Base-by-base conservation (phyloP, 2,113 vertebrate genomes). In the Amphiprion ocellaris region DNA sequence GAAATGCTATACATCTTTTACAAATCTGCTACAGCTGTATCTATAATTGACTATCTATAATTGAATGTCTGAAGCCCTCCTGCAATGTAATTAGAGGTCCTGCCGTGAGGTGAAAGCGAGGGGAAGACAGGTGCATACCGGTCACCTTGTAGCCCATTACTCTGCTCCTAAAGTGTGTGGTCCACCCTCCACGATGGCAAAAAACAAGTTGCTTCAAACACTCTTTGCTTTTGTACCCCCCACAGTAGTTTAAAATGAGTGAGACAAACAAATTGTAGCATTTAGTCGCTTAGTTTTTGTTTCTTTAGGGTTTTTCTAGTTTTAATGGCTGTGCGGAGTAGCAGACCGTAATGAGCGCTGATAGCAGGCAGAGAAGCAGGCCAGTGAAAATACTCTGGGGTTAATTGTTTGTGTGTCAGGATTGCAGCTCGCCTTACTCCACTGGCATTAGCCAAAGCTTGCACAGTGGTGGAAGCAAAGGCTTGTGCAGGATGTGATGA, bases 121-220 rank as follows among this genome's bases (percentile, higher is more conserved):
- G 28, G 64, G 39, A 49, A 76, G 79, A 79, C 72, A 56, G 82
- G 86, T 72, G 79, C 69, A 67, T 23, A 5, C 74, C 69, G 84
- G 87, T 92, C 91, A 89, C 77, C 81, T 89, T 81, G 79, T 76
- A 83, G 69, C 82, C 77, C 78, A 91, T 93, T 91, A 88, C 82
- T 91, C 72, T 91, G 70, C 73, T 16, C 73, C 81, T 89, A 77
- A 87, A 76, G 77, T 5, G 37, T 54, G 79, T 61, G 62, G 58
- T 79, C 37, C 44, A 49, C 64, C 78, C 79, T 77, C 66, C 59
- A 81, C 28, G 75, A 79, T 19, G 49, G 15, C 14, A 23, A 41
- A 7, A 63, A 74, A 63, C 16, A 63, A 63, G 16, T 15, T 4
- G 21, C 54, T 50, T 79, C 39, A 54, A 64, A 4, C 59, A 28